Evolutionary conservation across 2,888 invertebrate genomes (phyloP), one percentile per base, ranked within the genome.

Genomic region (Lasioglossum marginatum): DNA sequence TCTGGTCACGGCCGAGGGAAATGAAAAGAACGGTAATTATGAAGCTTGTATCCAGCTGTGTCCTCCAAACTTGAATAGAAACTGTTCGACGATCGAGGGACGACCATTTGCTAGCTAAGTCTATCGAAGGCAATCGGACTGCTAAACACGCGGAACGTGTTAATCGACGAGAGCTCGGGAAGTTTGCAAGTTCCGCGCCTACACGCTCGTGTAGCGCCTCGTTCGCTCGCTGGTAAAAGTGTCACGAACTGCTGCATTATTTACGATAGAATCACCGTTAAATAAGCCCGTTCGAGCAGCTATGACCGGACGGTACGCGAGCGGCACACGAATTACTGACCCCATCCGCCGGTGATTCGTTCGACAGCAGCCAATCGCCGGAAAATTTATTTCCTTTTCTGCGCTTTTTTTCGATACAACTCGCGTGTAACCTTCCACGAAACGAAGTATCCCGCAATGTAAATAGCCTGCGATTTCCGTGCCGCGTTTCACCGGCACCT

Each of bases 211-310:
- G 16, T 63, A 63, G 16, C 16, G 31, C 31, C 76, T 63, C 68
- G 43, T 76, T 86, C 57, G 71, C 43, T 74, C 71, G 43, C 37
- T 68, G 81, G 75, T 84, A 88, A 88, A 90, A 87, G 71, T 83
- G 79, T 86, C 87, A 87, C 86, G 76, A 88, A 87, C 85, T 91
- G 83, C 34, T 74, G 57, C 70, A 87, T 89, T 91, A 86, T 87
- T 90, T 90, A 86, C 90, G 87, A 88, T 81, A 76, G 83, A 88
- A 91, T 89, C 86, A 75, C 78, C 81, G 80, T 77, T 89, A 83
- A 86, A 88, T 83, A 85, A 90, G 66, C 70, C 60, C 31, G 57
- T 73, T 70, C 48, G 74, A 37, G 40, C 76, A 74, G n/a, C 78
- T 68, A 81, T 52, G 48, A 76, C 71, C 77, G 77, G 45, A 66